These are phyloP conservation scores for Erpetoichthys calabaricus DNA, from an alignment of 2,797 vertebrate species.

Conservation along the genomic window DNA sequence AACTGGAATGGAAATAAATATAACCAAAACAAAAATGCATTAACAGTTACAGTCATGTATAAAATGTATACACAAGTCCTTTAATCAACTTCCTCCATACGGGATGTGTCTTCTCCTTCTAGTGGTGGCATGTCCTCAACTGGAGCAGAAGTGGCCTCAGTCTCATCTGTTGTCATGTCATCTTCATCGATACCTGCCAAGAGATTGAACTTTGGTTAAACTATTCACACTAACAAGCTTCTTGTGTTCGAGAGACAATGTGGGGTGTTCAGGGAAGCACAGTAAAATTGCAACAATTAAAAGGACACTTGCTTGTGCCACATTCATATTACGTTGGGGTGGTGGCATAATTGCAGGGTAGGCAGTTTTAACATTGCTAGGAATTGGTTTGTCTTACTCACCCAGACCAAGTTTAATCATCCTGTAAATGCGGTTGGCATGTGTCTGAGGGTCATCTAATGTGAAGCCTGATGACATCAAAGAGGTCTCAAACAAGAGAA, in stretches of 20 bases:
- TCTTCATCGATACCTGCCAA: constrained; percentile 83
- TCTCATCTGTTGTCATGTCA: constrained; percentile 63
- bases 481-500: constrained; percentile 53
- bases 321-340: no score
- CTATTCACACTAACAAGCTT: no score
- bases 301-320: no score
- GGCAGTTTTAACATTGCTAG: not conserved
- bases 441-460: constrained; percentile 60
- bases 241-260: no score
- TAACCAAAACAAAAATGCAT: no score
- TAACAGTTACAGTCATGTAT: not conserved
- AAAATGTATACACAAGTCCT: constrained; percentile 11
- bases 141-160: constrained; percentile 43
- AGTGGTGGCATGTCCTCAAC: constrained; percentile 83
- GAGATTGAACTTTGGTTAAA: not conserved
- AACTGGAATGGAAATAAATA: no score
- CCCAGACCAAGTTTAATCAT: constrained; percentile 66
- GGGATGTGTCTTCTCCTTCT: constrained; percentile 80
- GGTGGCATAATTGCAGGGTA: no score
- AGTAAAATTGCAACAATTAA: no score
- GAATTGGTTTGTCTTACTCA: constrained; percentile 21
- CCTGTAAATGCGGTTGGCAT: constrained; percentile 61
- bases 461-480: constrained; percentile 61
- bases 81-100: constrained; percentile 92
- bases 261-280: no score